A percentile compares a stretch with the other conserved stretches of the same genome.
These are phyloP conservation scores for Rostratula benghalensis DNA, from an alignment of 2,113 vertebrate genomes.

Conservation along the genomic window DNA sequence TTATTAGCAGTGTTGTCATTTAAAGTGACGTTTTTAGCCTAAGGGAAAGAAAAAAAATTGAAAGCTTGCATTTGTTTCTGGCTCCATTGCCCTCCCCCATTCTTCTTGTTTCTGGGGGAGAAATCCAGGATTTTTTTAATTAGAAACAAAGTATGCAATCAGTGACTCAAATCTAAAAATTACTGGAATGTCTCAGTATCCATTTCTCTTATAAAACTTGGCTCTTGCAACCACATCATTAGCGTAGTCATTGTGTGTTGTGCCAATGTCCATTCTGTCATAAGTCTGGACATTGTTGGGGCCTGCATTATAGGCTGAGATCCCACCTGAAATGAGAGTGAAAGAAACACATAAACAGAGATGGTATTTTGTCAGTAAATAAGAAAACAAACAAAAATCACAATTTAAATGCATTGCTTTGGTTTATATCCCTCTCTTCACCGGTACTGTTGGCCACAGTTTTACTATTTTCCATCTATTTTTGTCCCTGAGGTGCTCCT, in stretches of 20 bases:
- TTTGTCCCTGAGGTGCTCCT: neutral
- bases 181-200: neutral
- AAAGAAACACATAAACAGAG: neutral
- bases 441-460: neutral
- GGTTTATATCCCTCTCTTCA: neutral
- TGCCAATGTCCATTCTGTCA: neutral
- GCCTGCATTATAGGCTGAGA: conserved; percentile 64
- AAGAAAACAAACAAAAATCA: neutral
- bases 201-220: conserved; percentile 46
- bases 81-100: neutral
- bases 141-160: neutral
- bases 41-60: neutral
- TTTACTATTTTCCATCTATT: neutral
- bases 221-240: conserved; percentile 51
- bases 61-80: neutral
- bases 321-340: conserved; percentile 32
- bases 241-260: conserved; percentile 35
- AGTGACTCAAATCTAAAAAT: neutral
- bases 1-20: neutral
- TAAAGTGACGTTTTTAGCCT: neutral
- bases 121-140: neutral
- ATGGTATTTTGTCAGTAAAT: neutral
- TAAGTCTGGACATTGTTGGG: conserved; percentile 9
- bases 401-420: neutral
- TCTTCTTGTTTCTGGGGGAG: neutral